Evolutionary conservation across 92 coral and sea anemone genomes (phyloP).

Genomic region (Nematostella vectensis): DNA sequence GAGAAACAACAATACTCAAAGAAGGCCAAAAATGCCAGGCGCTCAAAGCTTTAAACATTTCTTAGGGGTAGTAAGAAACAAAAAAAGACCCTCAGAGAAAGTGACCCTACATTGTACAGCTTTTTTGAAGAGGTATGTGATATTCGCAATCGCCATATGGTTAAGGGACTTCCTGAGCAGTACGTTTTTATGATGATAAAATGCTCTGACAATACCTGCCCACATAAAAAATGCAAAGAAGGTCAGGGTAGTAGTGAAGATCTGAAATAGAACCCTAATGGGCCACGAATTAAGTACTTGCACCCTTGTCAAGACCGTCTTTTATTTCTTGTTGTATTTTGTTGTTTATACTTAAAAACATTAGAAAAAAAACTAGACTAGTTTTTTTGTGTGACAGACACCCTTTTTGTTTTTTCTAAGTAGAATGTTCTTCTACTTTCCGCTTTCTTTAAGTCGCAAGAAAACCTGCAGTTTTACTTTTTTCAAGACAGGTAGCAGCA

Average conservation of each 20-base stretch:
- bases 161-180: conserved; percentile 15
- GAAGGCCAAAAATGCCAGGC: conserved; percentile 34
- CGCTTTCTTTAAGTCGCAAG: too few species aligned
- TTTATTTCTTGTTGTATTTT: conserved; percentile 21
- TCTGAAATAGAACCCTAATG: conserved; percentile 42
- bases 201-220: conserved; percentile 21
- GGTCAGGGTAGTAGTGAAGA: not conserved
- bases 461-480: too few species aligned
- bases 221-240: conserved; percentile 28
- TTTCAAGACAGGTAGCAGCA: too few species aligned
- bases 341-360: conserved; percentile 8
- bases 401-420: too few species aligned
- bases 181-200: conserved; percentile 36
- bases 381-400: too few species aligned
- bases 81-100: conserved; percentile 13
- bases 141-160: conserved; percentile 38
- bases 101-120: conserved; percentile 22
- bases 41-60: conserved; percentile 33
- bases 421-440: too few species aligned
- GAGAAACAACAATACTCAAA: conserved; percentile 21
- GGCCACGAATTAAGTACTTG: conserved; percentile 28
- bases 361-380: too few species aligned
- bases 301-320: too few species aligned
- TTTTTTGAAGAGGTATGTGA: conserved; percentile 41
- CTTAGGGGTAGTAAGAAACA: conserved; percentile 34